These are phyloP conservation scores for Mythimna loreyi DNA, from an alignment of 2,888 invertebrate species.

Conservation along the genomic window DNA sequence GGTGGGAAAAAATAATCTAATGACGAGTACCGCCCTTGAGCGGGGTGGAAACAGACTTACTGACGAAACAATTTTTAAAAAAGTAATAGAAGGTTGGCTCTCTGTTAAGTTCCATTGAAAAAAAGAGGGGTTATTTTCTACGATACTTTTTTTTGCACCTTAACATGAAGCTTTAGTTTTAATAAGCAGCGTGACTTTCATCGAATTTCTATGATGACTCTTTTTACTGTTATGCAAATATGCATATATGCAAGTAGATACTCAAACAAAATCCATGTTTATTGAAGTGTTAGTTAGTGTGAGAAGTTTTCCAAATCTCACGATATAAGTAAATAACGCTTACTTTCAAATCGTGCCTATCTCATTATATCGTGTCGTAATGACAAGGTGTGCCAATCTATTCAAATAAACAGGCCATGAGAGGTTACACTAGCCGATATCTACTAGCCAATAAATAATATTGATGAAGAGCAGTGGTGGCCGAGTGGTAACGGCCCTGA, in stretches of 20 bases:
- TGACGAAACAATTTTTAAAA: too few relatives aligned
- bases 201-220: neutral
- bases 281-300: constrained; percentile 38
- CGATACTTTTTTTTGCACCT: neutral
- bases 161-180: neutral
- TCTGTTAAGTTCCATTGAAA: neutral
- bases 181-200: neutral
- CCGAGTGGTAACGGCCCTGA: too few relatives aligned
- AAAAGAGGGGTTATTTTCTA: neutral
- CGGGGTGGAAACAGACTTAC: too few relatives aligned
- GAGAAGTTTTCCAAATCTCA: constrained; percentile 54
- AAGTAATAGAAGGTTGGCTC: constrained; percentile 13
- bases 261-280: constrained; percentile 15
- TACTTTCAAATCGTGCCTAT: constrained; percentile 57
- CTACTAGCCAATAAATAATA: neutral
- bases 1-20: too few relatives aligned
- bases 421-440: constrained; percentile 11
- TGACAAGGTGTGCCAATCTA: constrained; percentile 53
- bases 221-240: constrained; percentile 11
- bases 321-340: constrained; percentile 47
- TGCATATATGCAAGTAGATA: neutral
- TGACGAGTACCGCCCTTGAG: too few relatives aligned
- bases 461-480: too few relatives aligned
- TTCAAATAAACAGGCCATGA: constrained; percentile 46
- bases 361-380: constrained; percentile 51